These are phyloP conservation scores for Lates japonicus DNA, from an alignment of 2,797 vertebrate genomes.

Conservation along the genomic window DNA sequence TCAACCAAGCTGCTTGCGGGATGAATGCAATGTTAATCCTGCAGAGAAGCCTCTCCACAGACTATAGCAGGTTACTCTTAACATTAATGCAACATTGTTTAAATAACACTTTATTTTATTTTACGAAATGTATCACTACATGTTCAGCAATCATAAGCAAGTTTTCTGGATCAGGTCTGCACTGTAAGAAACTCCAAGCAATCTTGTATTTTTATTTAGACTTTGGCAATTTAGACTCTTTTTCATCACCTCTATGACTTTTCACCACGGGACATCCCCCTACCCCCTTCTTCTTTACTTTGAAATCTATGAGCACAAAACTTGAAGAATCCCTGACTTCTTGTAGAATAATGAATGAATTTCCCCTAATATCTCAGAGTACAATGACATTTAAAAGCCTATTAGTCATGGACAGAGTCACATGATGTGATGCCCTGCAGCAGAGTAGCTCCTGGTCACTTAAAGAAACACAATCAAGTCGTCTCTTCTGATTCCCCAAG, in stretches of 20 bases:
- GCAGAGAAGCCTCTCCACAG: slow-evolving; percentile 3
- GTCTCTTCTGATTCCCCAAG: slow-evolving; percentile 27
- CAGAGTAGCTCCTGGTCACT: slow-evolving; percentile 3
- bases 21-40: background rate
- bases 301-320: background rate
- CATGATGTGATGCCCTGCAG: background rate
- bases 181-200: too few species aligned
- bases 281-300: background rate
- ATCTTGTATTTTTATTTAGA: too few species aligned
- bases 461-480: slow-evolving; percentile 49
- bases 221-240: too few species aligned
- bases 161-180: too few species aligned
- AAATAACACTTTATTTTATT: too few species aligned
- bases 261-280: background rate
- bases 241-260: background rate
- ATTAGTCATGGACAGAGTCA: background rate
- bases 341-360: background rate
- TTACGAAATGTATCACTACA: too few species aligned
- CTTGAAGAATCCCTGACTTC: background rate
- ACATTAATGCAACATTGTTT: background rate
- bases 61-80: background rate
- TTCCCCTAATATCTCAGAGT: background rate
- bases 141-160: too few species aligned
- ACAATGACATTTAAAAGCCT: background rate
- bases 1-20: too few species aligned